Base-by-base conservation (phyloP, 2,113 vertebrate genomes). In the Coptodon bakossiorum region DNA sequence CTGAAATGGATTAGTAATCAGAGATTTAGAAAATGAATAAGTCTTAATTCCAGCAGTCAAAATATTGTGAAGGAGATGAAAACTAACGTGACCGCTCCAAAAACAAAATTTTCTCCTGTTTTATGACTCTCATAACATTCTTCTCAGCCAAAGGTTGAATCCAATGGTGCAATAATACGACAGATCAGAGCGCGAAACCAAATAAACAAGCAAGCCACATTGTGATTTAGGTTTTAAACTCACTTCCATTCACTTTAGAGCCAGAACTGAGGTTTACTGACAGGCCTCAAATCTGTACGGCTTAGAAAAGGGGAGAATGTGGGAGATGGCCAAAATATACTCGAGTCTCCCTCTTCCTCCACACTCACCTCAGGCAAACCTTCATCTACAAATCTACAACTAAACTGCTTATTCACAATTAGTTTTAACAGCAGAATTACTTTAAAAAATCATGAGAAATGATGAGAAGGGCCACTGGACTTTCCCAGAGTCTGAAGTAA, bases 141-240 rank as follows among this genome's bases (percentile, higher is more conserved):
- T 31, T 43, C 14, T 56, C n/a, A 31, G 84, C 82, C 61, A 90
- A 90, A 85, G 71, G 92, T 87, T 88, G 88, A 68, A 93, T 92
- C 82, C 56, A 81, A 53, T 54, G 45, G 53, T 61, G 84, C 45
- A 82, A 83, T 82, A 86, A 89, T 85, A 87, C 85, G 43, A 82
- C 88, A 82, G 86, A 91, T 92, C 82, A 78, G 43, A 73, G 89
- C 40, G 63, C 61, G 13, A 95, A 95, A 84, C 81, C 92, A 95
- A 93, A 95, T 89, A 94, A 93, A 95, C 91, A 95, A 86, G 36
- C 34, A 27, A 79, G 86, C 90, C 90, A 85, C 90, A 83, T 54
- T 91, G 82, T 88, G 86, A 95, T 94, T 95, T 91, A 90, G 87
- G 87, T 63, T 88, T 89, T 90, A 40, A 88, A 83, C 68, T 90